These are phyloP conservation scores for Oncorhynchus clarkii DNA, from an alignment of 2,113 vertebrate genomes.

Conservation along the genomic window DNA sequence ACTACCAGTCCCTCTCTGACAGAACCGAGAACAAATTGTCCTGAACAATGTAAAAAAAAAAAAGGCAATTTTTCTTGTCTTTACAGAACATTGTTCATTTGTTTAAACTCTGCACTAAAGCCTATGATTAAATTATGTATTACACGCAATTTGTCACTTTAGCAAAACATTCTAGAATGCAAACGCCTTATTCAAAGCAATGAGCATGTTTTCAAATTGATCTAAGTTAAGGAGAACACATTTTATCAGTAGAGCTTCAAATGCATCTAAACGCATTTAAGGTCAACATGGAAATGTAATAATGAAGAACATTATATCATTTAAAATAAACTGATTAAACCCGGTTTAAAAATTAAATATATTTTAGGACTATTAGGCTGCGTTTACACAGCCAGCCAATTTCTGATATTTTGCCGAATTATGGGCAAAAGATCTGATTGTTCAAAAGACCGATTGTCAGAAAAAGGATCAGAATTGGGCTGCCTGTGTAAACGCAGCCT, in stretches of 20 bases:
- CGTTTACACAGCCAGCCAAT: too few relatives aligned
- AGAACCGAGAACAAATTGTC: too few relatives aligned
- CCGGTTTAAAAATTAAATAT: too few relatives aligned
- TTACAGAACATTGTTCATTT: conserved; percentile 28
- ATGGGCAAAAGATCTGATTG: too few relatives aligned
- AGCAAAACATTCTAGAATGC: conserved; percentile 46
- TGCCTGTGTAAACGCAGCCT: too few relatives aligned
- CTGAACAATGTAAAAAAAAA: too few relatives aligned
- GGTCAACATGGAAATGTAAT: conserved; percentile 16
- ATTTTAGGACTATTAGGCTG: too few relatives aligned
- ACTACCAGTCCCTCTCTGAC: too few relatives aligned
- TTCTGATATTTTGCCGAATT: too few relatives aligned
- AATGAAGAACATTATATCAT: conserved; percentile 22
- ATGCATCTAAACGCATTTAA: conserved; percentile 2
- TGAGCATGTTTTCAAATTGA: conserved; percentile 20
- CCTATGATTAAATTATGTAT: conserved; percentile 13
- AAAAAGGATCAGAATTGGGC: too few relatives aligned
- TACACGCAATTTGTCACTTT: neutral
- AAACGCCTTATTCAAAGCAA: conserved; percentile 30
- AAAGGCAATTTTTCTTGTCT: neutral
- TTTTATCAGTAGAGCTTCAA: neutral
- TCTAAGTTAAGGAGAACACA: conserved; percentile 16
- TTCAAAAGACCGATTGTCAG: too few relatives aligned
- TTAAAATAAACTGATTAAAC: neutral
- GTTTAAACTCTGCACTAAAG: conserved; percentile 40